These are phyloP conservation scores for Ichneumoninae sp. DNA, from an alignment of 2,888 invertebrate genomes.

Conservation along the genomic window DNA sequence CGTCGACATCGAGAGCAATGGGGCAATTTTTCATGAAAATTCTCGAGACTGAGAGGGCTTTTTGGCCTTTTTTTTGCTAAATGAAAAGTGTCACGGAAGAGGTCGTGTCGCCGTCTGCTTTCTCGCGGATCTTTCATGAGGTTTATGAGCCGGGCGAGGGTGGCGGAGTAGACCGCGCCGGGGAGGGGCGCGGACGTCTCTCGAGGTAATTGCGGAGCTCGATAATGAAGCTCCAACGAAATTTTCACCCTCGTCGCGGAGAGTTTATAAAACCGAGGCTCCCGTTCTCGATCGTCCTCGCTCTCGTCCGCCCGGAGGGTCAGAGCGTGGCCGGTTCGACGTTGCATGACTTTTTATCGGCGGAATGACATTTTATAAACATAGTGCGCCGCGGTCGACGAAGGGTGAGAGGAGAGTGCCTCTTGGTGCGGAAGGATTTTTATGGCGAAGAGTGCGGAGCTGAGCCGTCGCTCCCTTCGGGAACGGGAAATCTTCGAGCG, in stretches of 20 bases:
- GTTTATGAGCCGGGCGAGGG: slow-evolving; percentile 21
- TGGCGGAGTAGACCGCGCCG: background rate
- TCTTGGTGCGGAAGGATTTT: slow-evolving; percentile 24
- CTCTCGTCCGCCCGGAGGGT: slow-evolving; percentile 37
- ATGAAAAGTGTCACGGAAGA: slow-evolving; percentile 21
- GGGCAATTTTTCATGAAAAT: slow-evolving; percentile 2
- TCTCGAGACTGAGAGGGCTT: background rate
- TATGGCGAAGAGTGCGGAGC: slow-evolving; percentile 23
- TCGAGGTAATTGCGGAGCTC: slow-evolving; percentile 74
- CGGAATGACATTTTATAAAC: slow-evolving; percentile 86
- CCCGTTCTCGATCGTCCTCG: slow-evolving; percentile 58
- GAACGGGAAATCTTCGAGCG: slow-evolving; percentile 73
- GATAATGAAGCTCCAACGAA: slow-evolving; percentile 78
- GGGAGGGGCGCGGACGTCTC: slow-evolving; percentile 40
- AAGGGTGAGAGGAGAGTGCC: background rate
- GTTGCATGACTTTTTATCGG: slow-evolving; percentile 86
- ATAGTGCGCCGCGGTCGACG: slow-evolving; percentile 66
- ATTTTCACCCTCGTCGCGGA: slow-evolving; percentile 59
- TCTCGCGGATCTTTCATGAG: slow-evolving; percentile 38
- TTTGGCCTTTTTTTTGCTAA: slow-evolving; percentile 9
- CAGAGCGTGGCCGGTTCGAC: slow-evolving; percentile 78
- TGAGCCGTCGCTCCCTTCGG: slow-evolving; percentile 66
- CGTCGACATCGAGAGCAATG: background rate
- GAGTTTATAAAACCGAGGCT: slow-evolving; percentile 56
- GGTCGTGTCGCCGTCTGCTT: slow-evolving; percentile 28